Evolutionary conservation across 2,113 vertebrate genomes (phyloP), one percentile per base, ranked within the genome.

Genomic region (Onychostruthus taczanowskii): DNA sequence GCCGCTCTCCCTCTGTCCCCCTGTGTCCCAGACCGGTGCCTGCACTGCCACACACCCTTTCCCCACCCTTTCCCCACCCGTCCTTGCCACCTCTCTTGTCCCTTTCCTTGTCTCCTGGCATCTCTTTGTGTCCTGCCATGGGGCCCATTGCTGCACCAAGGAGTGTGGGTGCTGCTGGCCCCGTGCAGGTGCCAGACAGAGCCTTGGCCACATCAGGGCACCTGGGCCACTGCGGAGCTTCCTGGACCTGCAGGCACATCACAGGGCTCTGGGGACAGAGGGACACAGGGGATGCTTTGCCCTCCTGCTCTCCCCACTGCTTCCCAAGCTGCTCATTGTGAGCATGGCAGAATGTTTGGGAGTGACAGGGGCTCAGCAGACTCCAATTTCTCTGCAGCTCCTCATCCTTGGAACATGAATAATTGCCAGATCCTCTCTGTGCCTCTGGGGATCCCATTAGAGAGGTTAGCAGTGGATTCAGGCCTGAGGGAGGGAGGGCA

Each of bases 361-460:
- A 8, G 6, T 28, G 28, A 24, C 41, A 16, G 16, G 6, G 10
- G 28, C 20, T 63, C 30, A 21, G 41, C 56, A 79, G 56, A 37
- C 23, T 17, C 44, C 1, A 0, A 4, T 23, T 13, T 6, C 39
- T 44, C 16, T 20, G 16, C 49, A 26, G 24, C 23, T 33, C 22
- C 9, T 8, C 3, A 9, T 24, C 24, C 49, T 21, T 30, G n/a
- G 13, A 5, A 55, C 13, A 24, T 3, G 13, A 30, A 46, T 6
- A 9, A 37, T 44, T 33, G 33, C 26, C 33, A 44, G 23, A 68
- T 31, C 6, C 26, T 27, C 53, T 59, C 17, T 11, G 13, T 31
- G 53, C 31, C 31, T 59, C 20, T 21, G 9, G 26, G 21, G 17
- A 59, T n/a, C 13, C 2, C n/a, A 41, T 41, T 41, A 41, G 41